These are phyloP conservation scores for Xanthia togata DNA, from an alignment of 2,888 invertebrate genomes.

Conservation along the genomic window DNA sequence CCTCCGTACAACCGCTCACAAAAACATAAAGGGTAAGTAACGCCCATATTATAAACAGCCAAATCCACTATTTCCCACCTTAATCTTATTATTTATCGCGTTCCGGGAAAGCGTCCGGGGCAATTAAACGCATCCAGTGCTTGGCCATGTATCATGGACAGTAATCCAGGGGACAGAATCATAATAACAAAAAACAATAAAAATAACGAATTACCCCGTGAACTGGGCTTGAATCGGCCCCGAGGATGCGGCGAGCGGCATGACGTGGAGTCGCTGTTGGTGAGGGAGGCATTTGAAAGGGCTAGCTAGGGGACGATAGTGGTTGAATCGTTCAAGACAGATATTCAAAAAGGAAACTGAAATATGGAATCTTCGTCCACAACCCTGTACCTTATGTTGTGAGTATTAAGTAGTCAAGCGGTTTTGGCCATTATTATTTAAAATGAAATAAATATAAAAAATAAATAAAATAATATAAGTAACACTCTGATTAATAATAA, in stretches of 20 bases:
- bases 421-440: no score
- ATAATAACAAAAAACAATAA: constrained; percentile 91
- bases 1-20: constrained; percentile 31
- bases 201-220: constrained; percentile 90
- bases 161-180: constrained; percentile 89
- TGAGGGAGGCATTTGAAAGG: constrained; percentile 1
- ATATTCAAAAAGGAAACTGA: neutral
- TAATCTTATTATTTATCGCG: constrained; percentile 89
- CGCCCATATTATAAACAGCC: constrained; percentile 71
- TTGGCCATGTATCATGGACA: constrained; percentile 85
- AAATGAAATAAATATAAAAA: no score
- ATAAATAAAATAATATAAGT: no score
- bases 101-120: constrained; percentile 82
- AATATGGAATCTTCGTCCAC: neutral
- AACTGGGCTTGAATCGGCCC: constrained; percentile 85
- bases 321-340: no score
- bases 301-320: neutral
- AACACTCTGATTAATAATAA: no score
- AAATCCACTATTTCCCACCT: constrained; percentile 82
- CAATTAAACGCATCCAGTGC: constrained; percentile 90
- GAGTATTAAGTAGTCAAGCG: no score
- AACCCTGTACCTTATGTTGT: neutral
- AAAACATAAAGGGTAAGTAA: constrained; percentile 65
- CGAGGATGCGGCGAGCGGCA: constrained; percentile 71
- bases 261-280: constrained; percentile 69